Base-by-base conservation (phyloP, 2,888 invertebrate species). In the Cinara cedri region DNA sequence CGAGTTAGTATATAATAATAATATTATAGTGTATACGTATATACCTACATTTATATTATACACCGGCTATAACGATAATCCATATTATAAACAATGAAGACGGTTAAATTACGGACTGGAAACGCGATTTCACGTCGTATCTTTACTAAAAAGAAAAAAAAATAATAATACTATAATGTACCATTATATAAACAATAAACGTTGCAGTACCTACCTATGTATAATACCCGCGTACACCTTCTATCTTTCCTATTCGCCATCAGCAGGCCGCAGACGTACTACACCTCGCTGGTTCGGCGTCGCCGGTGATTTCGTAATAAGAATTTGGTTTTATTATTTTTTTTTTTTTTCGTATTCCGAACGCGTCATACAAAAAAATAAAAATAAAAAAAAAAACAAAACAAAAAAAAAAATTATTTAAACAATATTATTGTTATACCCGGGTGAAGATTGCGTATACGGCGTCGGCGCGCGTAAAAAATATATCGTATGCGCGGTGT, bases 171-270 rank as follows among this genome's bases (percentile, higher is more conserved):
- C n/a, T n/a, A n/a, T n/a, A n/a, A n/a, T n/a, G n/a, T n/a, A n/a
- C n/a, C n/a, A n/a, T n/a, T n/a, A n/a, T n/a, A n/a, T n/a, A 72
- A 72, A 72, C 72, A 60, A 72, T 60, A 72, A 72, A 72, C 60
- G 46, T 34, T 34, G 34, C 6, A 34, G 6, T 34, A 34, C 34
- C 3, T 34, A 2, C 9, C 26, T 71, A 55, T 55, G 55, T 34
- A 34, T 34, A 34, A 6, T 34, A 34, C 3, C 34, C 34, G 34
- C 1, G 1, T 24, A 70, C n/a, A n/a, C n/a, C n/a, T n/a, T n/a
- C n/a, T 34, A 24, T 46, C 57, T 57, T 72, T 57, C n/a, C 46
- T 57, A 72, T 72, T 72, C 57, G 44, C 46, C n/a, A 4, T 34
- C 51, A 57, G 9, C 34, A 6, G 34, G 34, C 34, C 54, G 51